Evolutionary conservation across 2,113 vertebrate species (phyloP), one percentile per base, ranked within the genome.

Genomic region (Paracanthobrama guichenoti): DNA sequence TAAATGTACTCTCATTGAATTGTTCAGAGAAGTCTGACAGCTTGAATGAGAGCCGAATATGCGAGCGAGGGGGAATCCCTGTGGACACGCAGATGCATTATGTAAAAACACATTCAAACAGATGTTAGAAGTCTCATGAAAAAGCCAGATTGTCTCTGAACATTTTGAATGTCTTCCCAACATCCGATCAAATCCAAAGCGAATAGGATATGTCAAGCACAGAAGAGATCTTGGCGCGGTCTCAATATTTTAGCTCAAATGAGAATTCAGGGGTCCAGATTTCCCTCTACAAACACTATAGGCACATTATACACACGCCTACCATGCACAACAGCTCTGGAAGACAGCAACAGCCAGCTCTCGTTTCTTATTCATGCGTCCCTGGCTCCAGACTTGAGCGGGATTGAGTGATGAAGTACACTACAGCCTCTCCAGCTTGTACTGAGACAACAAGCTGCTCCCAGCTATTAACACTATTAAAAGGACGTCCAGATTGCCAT

Each of bases 231-330:
- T 86, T 87, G 88, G 88, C 82, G 76, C 89, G 80, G 75, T 89
- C 86, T 92, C 87, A 92, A 92, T 93, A 90, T 91, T 93, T 92
- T 85, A 91, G 67, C 83, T 84, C 79, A 66, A 90, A 86, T 85
- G 79, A 85, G 81, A 90, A 83, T 35, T 73, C 79, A 77, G 31
- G 55, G 85, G 81, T 89, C 88, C 79, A 82, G 75, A 85, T 88
- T 89, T 91, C 72, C 50, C 83, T 85, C 26, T 50, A 2, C 57
- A n/a, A 74, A 59, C 62, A 83, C 59, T 39, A 44, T 26, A 87
- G 87, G 81, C 79, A 75, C 48, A 81, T 86, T 79, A 88, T 66
- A 88, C 60, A 87, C 85, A 86, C 83, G 89, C 87, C 80, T 53
- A 90, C 90, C 86, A 84, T 66, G 71, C 42, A 13, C 46, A 67